Evolutionary conservation across 2,888 invertebrate genomes (phyloP).

Genomic region (Stictocephala bisonia): DNA sequence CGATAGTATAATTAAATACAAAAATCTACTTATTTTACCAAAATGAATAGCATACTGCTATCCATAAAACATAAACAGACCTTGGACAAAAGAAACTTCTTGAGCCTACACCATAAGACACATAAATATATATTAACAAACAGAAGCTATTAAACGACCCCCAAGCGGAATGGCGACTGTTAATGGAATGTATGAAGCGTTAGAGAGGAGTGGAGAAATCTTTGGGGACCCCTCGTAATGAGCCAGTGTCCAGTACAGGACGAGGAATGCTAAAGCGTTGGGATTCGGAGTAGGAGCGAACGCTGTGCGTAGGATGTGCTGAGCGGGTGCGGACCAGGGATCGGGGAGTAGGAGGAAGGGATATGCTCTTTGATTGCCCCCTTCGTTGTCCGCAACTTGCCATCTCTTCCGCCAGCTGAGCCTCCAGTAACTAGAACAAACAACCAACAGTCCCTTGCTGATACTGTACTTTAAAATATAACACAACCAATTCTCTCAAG

Average conservation of each 20-base stretch:
- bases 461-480: no score
- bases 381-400: constrained; percentile 42
- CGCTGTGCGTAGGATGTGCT: constrained; percentile 33
- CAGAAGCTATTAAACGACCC: no score
- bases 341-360: constrained; percentile 47
- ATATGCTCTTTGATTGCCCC: constrained; percentile 31
- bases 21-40: no score
- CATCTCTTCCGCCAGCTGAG: constrained; percentile 54
- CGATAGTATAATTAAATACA: no score
- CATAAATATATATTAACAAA: not conserved
- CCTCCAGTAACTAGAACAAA: constrained; percentile 54
- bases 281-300: constrained; percentile 34
- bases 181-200: no score
- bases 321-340: constrained; percentile 39
- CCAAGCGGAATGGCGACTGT: no score
- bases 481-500: no score
- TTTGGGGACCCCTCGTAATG: not conserved
- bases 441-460: constrained; percentile 39
- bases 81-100: not conserved
- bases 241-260: constrained; percentile 7
- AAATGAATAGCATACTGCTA: no score
- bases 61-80: no score
- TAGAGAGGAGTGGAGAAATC: constrained; percentile 18
- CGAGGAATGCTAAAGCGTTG: constrained; percentile 46
- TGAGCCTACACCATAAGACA: not conserved